Conservation (phyloP, 2,888 invertebrate genomes). For the Drosophila infuscata region DNA sequence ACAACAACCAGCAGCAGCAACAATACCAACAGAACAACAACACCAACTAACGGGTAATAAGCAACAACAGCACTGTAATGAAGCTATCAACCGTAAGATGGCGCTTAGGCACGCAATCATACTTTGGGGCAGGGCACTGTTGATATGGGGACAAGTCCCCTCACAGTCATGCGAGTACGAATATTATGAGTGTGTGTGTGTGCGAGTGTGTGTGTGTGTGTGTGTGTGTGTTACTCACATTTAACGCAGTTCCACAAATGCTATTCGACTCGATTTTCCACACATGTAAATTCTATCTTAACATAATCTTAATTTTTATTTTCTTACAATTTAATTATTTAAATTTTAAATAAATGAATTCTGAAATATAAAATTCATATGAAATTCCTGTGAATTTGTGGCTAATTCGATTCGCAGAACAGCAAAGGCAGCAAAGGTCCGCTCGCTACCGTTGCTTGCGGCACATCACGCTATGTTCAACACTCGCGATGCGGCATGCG, state of each 20-base stretch:
- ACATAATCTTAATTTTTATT: too few species aligned
- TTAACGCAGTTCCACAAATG: conserved; percentile 15
- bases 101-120: conserved; percentile 79
- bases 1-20: background rate
- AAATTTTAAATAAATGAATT: background rate
- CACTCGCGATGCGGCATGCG: conserved; percentile 59
- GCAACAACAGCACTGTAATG: conserved; percentile 74
- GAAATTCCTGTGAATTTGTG: background rate
- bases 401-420: conserved; percentile 16
- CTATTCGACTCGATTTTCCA: background rate
- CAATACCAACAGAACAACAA: background rate
- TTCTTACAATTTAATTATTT: too few species aligned
- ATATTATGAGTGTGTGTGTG: background rate
- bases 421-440: conserved; percentile 3
- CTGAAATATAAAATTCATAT: background rate
- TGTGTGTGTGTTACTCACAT: conserved; percentile 1
- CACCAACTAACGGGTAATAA: conserved; percentile 61
- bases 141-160: conserved; percentile 19
- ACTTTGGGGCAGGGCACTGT: conserved; percentile 58
- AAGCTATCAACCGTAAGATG: conserved; percentile 79
- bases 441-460: conserved; percentile 41
- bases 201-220: background rate
- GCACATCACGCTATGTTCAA: conserved; percentile 35
- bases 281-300: background rate
- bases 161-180: conserved; percentile 17